Evolutionary conservation across 92 coral and sea anemone species (phyloP).

Genomic region (Paragorgia papillata): DNA sequence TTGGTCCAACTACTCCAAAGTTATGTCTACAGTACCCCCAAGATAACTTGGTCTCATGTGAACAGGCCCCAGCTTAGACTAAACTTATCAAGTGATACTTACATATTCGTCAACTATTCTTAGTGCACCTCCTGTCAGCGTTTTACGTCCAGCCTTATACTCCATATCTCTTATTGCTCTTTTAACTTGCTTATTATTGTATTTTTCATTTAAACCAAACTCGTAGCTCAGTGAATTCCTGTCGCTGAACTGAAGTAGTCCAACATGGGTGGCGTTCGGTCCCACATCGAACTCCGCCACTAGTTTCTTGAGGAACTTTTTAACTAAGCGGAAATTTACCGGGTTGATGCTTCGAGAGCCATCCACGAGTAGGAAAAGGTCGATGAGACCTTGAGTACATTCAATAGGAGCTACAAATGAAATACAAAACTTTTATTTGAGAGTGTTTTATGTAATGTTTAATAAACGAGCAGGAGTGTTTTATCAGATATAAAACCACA

Average conservation of each 20-base stretch:
- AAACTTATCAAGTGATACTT: background rate
- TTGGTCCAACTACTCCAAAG: no score
- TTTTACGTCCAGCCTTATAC: constrained; percentile 17
- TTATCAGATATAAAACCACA: no score
- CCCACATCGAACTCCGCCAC: constrained; percentile 19
- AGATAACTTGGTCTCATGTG: no score
- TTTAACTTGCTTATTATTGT: constrained; percentile 7
- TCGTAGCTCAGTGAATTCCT: constrained; percentile 14
- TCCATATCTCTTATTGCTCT: constrained; percentile 32
- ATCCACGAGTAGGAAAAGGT: constrained; percentile 30
- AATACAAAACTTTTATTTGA: no score
- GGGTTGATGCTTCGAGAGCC: constrained; percentile 35
- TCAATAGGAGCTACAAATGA: constrained; percentile 33
- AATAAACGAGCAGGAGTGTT: no score
- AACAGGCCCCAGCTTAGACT: no score
- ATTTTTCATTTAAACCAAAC: constrained; percentile 12
- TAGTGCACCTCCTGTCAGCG: constrained; percentile 17
- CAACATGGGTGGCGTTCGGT: constrained; percentile 16
- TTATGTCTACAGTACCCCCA: no score
- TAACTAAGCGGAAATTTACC: constrained; percentile 4
- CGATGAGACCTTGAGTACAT: constrained; percentile 21
- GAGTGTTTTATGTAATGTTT: no score
- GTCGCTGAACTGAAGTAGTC: constrained; percentile 42
- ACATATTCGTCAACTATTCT: constrained; percentile 30
- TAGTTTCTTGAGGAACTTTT: constrained; percentile 30